phyloP scores from a whole-genome alignment of 2,797 vertebrate species.

The Sebastes vulpes region DNA sequence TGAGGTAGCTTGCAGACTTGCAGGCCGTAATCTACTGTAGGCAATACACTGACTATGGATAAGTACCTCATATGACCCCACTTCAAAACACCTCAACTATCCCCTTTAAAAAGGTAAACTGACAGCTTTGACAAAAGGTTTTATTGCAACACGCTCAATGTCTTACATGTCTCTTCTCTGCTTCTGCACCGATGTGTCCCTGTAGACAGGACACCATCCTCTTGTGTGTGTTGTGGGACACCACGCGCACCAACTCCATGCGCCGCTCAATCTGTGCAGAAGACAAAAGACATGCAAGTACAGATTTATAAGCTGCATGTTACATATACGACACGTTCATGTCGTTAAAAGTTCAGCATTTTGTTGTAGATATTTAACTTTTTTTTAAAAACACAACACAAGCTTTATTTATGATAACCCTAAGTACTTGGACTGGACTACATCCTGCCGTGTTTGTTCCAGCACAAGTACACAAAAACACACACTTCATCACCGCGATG shows the following conservation, averaged over 20 bases:
- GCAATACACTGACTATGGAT: too few relatives aligned
- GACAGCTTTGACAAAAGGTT: background rate
- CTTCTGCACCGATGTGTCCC: constrained; percentile 93
- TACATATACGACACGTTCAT: background rate
- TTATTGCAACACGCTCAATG: background rate
- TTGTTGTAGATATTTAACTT: background rate
- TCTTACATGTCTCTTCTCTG: constrained; percentile 95
- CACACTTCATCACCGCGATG: background rate
- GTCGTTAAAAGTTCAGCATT: background rate
- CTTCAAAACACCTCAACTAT: background rate
- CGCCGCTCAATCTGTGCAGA: constrained; percentile 92
- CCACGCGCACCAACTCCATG: constrained; percentile 93
- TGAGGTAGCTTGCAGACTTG: background rate
- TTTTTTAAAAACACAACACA: background rate
- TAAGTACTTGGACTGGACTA: background rate
- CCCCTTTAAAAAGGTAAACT: background rate
- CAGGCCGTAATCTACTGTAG: background rate
- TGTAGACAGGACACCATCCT: constrained; percentile 92
- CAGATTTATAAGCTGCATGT: background rate
- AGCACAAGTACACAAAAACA: background rate
- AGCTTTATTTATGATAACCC: background rate
- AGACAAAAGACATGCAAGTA: background rate
- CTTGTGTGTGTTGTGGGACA: constrained; percentile 97
- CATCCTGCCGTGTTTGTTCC: background rate
- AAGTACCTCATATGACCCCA: background rate